Base-by-base conservation (phyloP, 2,797 vertebrate genomes). In the Morelia viridis region DNA sequence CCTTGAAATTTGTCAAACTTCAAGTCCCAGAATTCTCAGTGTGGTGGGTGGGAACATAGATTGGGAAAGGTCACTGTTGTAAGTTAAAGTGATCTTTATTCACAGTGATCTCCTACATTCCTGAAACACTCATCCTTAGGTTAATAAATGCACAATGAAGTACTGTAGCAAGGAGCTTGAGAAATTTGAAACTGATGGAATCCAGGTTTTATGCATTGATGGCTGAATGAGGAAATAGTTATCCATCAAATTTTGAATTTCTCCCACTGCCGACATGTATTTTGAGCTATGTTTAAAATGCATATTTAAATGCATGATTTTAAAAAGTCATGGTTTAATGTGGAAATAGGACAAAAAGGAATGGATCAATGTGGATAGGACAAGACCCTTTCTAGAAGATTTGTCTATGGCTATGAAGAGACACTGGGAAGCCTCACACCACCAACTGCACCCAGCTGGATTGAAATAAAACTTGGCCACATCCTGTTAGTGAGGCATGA, bases 401-500 rank as follows among this genome's bases (percentile, higher is more conserved):
- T 68, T 26, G 41, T 24, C 65, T 8, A 80, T 80, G 26, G 85
- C 31, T 41, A n/a, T 19, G 31, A 41, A 61, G 89, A 86, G 11
- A 85, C 5, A 31, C 46, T 85, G 22, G 58, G 57, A 56, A 83
- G 46, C 9, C n/a, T 62, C 53, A 6, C 17, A 19, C 10, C n/a
- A 61, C 22, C 85, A 46, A 35, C 50, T 87, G 89, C 89, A 64
- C 85, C 68, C 68, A 87, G 24, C 50, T 5, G 11, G 58, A 83
- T 85, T 62, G 68, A 92, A 92, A 92, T 92, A 92, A 92, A 90
- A 83, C 68, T 12, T 92, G 9, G 68, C 92, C 92, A 92, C 92
- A 92, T 92, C 92, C 92, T 92, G 92, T 92, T 90, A 90, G 92
- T 92, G 88, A 90, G 68, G 84, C 89, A 90, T 62, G 26, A 90